Percentiles rank a stretch among this genome's conserved stretches.
Evolutionary conservation across 2,113 vertebrate species (phyloP).

Genomic region (Cephalopholis sonnerati): DNA sequence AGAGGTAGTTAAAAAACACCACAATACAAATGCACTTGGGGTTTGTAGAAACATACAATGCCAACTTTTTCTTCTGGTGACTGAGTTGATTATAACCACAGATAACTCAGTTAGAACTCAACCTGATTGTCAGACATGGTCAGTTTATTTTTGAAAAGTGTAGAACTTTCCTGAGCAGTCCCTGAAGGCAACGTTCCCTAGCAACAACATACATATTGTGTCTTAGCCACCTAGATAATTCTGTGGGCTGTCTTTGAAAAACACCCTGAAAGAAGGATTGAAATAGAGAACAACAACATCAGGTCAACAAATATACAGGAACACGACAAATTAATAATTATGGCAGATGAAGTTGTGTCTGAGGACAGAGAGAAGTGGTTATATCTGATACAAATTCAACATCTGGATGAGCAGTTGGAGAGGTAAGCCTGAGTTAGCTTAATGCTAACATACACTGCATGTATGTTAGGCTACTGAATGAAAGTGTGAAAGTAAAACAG

Average conservation of each 20-base stretch:
- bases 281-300: no score
- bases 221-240: neutral
- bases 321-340: neutral
- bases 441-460: neutral
- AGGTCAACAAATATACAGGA: rapidly evolving
- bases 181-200: conserved; percentile 9
- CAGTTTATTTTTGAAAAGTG: neutral
- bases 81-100: no score
- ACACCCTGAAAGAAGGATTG: neutral
- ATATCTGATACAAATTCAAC: conserved; percentile 35
- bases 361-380: neutral
- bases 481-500: no score
- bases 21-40: no score
- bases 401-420: conserved; percentile 31
- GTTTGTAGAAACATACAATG: no score
- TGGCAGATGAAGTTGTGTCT: neutral
- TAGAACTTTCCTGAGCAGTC: neutral
- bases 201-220: neutral
- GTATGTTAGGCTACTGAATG: no score
- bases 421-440: conserved; percentile 22
- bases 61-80: no score
- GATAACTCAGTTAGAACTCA: no score
- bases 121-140: no score
- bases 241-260: neutral
- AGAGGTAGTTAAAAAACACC: no score